Evolutionary conservation across 1,140 invertebrate genomes (phyloP), one percentile per base, ranked within the genome.

Genomic region (Heliconius hewitsoni): DNA sequence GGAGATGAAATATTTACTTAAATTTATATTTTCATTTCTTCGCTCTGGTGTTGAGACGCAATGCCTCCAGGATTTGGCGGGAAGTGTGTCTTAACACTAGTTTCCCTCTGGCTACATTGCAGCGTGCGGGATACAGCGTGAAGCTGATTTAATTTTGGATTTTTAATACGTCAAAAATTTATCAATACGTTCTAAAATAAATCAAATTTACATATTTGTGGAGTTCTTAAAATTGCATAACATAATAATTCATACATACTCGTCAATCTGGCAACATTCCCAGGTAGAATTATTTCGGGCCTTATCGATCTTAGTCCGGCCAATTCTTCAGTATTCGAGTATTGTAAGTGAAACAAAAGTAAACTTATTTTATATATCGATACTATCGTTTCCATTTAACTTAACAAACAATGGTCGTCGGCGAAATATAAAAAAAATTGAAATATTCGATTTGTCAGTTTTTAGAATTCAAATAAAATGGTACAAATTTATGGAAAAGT

Each of bases 251-350:
- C 60, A 66, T 30, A 11, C 27, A 66, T 66, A 30, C 27, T 66
- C 57, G 27, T 27, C 3, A 16, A 66, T 66, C 60, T 66, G 60
- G 60, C 60, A 66, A 30, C 60, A 66, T 66, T 66, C 60, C 60
- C 60, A 66, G 60, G 60, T 66, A 66, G 60, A 30, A 66, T 13
- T 66, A 66, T 66, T 66, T 66, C 27, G 60, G 60, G 60, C 60
- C 13, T 66, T 30, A 66, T 66, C 60, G 60, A 66, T 66, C 18
- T 18, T 52, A 16, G 60, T 30, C 13, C 60, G 60, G 23, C 60
- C 19, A 57, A 23, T 27, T 9, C 60, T 23, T 23, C 60, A 66
- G 13, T 11, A 66, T 19, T 1, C 23, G 23, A 30, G 60, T 66
- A 30, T 66, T 66, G 60, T 66, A 66, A 27, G 60, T 66, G n/a